Percentiles rank a stretch among this genome's conserved stretches.
phyloP scores from a whole-genome alignment of 1,140 invertebrate species.

The Streblospio benedicti region DNA sequence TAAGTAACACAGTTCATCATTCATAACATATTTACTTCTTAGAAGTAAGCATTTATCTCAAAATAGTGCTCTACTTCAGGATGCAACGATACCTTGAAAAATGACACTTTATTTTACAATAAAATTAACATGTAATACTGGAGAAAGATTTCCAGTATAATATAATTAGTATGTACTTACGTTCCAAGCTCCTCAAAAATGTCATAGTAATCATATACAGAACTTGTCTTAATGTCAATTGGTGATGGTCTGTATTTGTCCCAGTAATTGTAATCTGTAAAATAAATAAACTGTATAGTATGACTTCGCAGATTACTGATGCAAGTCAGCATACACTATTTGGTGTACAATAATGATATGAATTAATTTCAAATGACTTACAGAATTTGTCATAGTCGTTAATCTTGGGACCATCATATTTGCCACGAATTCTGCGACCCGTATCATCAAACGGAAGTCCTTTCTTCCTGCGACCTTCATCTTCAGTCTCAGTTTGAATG shows the following conservation, averaged over 20 bases:
- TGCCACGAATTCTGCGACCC: conserved; percentile 85
- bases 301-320: no score
- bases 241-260: conserved; percentile 93
- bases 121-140: not conserved
- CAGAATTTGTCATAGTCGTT: conserved; percentile 93
- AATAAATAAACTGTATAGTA: no score
- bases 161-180: conserved; percentile 38
- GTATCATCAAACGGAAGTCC: conserved; percentile 45
- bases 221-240: conserved; percentile 87
- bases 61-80: not conserved
- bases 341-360: conserved; percentile 21
- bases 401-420: conserved; percentile 71
- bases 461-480: conserved; percentile 16
- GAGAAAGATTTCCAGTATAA: no score
- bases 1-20: no score
- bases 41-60: no score
- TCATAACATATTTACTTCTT: no score
- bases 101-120: not conserved
- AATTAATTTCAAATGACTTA: conserved; percentile 36
- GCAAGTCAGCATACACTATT: no score
- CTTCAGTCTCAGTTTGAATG: conserved; percentile 31
- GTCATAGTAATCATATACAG: conserved; percentile 95
- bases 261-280: conserved; percentile 92
- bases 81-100: not conserved
- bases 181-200: conserved; percentile 98